Base-by-base conservation (phyloP, 2,797 vertebrate species). In the Luscinia megarhynchos region DNA sequence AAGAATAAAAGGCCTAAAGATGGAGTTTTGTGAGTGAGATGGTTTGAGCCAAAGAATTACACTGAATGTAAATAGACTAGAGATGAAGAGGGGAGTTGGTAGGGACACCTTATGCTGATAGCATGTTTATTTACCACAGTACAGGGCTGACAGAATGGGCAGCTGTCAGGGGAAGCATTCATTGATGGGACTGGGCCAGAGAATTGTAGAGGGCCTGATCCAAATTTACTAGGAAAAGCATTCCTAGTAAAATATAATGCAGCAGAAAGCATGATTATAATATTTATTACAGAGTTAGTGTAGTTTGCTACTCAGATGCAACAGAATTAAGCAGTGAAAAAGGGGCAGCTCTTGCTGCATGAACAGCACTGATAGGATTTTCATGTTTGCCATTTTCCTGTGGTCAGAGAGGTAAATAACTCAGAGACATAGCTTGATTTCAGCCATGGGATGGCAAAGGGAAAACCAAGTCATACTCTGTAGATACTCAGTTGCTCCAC, bases 381-480 rank as follows among this genome's bases (percentile, higher is more conserved):
- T 57, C 73, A 74, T 46, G 45, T 76, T 84, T 90, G 79, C 24
- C 40, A 41, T 67, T 90, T 64, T 68, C 53, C 53, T 80, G 55
- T 32, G 38, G 54, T 64, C 36, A 55, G 74, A 84, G 63, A 89
- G 67, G 89, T 91, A 95, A 87, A 70, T 78, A 94, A 89, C 67
- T 82, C 84, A 75, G 92, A 87, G 85, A 69, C 57, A 24, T 23
- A 96, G 90, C 90, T 57, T 91, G 67, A 95, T 87, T 94, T 91
- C 84, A 96, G 90, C 84, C 85, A 72, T 6, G 84, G 45, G 77
- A 93, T 50, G 74, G 92, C 96, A 96, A 96, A 82, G 77, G 77
- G 85, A 97, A 87, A 97, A 96, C 26, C 76, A 96, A 94, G 88
- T 96, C 86, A 93, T 26, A 91, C 55, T 94, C 79, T 40, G 22